A percentile compares a stretch with the other conserved stretches of the same genome.
These are phyloP conservation scores for Sebastes taczanowskii DNA, from an alignment of 2,797 vertebrate species.

Conservation along the genomic window DNA sequence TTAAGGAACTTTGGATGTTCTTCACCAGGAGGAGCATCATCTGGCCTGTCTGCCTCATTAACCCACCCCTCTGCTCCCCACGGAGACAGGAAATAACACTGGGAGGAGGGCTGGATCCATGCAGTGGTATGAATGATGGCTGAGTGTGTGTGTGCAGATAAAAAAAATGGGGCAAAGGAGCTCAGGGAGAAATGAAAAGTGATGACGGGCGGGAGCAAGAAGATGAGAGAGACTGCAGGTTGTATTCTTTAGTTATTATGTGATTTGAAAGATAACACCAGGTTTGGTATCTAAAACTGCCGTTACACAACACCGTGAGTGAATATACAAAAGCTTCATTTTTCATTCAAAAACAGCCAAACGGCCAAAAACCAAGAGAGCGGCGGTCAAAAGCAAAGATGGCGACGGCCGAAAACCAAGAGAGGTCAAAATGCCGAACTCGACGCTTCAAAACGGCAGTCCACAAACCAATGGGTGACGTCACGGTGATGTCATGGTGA, in stretches of 20 bases:
- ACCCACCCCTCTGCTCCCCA: slow-evolving; percentile 53
- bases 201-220: background rate
- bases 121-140: slow-evolving; percentile 29
- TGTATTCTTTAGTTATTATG: background rate
- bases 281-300: background rate
- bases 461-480: too few relatives aligned
- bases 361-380: too few relatives aligned
- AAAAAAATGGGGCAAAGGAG: slow-evolving; percentile 38
- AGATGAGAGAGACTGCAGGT: background rate
- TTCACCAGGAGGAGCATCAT: slow-evolving; percentile 73
- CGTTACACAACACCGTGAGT: background rate
- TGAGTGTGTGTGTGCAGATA: background rate
- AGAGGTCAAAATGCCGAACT: too few relatives aligned
- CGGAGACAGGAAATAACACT: slow-evolving; percentile 63
- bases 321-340: fast-evolving
- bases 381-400: too few relatives aligned
- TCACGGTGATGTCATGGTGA: too few relatives aligned
- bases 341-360: background rate
- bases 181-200: slow-evolving; percentile 5
- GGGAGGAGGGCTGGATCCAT: slow-evolving; percentile 48
- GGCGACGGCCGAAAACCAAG: too few relatives aligned
- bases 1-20: slow-evolving; percentile 61
- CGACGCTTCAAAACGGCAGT: fast-evolving
- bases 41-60: slow-evolving; percentile 76
- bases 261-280: background rate